Evolutionary conservation across 2,113 vertebrate species (phyloP), one percentile per base, ranked within the genome.

Genomic region (Phaethornis superciliosus): DNA sequence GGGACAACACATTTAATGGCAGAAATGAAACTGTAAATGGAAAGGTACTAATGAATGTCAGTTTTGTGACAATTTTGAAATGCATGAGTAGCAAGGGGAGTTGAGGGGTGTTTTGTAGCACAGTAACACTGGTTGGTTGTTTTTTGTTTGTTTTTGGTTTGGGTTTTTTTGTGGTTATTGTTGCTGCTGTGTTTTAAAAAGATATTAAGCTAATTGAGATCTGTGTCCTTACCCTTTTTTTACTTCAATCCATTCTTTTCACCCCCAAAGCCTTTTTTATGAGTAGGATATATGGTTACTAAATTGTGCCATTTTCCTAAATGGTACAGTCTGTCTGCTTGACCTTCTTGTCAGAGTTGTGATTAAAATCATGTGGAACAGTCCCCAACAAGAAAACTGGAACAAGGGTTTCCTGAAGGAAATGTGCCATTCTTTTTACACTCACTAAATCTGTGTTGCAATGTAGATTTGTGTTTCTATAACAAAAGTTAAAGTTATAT

Each of bases 191-290:
- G 52, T 60, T 63, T 81, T 42, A 47, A 22, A 12, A 24, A 24
- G 58, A 4, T 42, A 32, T 55, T 27, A 80, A 76, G 9, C 2
- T 82, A 2, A n/a, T 16, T 76, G 10, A 7, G 2, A 16, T 47
- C n/a, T 65, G 5, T 82, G 19, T 37, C 17, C 15, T 40, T 56
- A n/a, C 4, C 0, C 0, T 3, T 24, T 28, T 54, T 47, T 56
- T 35, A 35, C 67, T 21, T 15, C 14, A 26, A 17, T n/a, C 7
- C 51, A 3, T 82, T 88, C 16, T 81, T 67, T 86, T 77, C 16
- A 62, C 9, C 17, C 21, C 2, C 14, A 24, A 37, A 76, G 10
- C 3, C 24, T 40, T 90, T 80, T 80, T 70, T 75, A 8, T 33
- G 71, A 49, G 5, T 8, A 72, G 70, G 6, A 54, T 59, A 23